Evolutionary conservation across 2,113 vertebrate genomes (phyloP).

Genomic region (Phainopepla nitens): DNA sequence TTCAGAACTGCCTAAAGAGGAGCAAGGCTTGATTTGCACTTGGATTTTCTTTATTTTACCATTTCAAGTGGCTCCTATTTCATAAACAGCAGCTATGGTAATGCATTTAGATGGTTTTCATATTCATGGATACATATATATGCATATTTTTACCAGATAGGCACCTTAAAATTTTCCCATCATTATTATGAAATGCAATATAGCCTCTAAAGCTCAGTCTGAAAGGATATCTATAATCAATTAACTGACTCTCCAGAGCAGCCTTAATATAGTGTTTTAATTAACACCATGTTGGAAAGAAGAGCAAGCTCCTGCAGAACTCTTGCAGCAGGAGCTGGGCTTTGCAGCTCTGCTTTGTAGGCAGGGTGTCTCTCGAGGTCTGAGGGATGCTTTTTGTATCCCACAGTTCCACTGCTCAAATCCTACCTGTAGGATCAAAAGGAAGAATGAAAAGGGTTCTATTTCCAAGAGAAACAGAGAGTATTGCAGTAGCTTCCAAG

Average conservation of each 20-base stretch:
- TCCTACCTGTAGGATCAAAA: neutral
- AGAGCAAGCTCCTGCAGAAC: neutral
- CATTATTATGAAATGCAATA: neutral
- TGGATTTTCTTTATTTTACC: constrained; percentile 17
- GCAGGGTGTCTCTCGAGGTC: neutral
- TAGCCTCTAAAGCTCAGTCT: neutral
- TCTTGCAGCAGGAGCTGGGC: neutral
- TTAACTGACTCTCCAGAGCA: constrained; percentile 1
- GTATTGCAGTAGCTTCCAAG: neutral
- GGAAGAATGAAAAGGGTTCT: neutral
- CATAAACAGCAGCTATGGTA: neutral
- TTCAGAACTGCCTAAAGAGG: neutral
- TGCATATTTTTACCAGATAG: neutral
- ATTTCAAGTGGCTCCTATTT: neutral
- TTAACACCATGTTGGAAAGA: neutral
- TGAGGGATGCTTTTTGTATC: neutral
- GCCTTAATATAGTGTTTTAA: neutral
- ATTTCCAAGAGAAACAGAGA: neutral
- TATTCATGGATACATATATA: neutral
- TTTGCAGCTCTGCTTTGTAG: neutral
- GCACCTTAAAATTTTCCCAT: neutral
- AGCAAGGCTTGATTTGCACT: neutral
- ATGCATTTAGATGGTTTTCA: neutral
- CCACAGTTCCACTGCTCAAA: neutral
- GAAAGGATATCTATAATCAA: constrained; percentile 26